These are phyloP conservation scores for Cavia porcellus DNA, from an alignment of 2,113 vertebrate species.

Conservation along the genomic window DNA sequence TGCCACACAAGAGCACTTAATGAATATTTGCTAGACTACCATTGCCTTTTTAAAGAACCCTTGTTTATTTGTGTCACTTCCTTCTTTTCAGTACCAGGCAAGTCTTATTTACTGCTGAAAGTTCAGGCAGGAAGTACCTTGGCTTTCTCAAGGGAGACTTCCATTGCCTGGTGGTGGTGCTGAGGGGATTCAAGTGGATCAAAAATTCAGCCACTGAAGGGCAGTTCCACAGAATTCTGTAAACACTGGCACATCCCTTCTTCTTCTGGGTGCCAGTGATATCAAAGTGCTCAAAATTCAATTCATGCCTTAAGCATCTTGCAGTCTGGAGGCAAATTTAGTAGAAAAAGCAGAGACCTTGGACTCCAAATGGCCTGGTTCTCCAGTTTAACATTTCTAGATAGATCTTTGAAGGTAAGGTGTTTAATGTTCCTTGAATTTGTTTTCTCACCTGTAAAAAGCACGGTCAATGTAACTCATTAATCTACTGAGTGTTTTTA, in stretches of 20 bases:
- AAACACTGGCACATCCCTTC: not conserved
- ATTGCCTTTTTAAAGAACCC: not conserved
- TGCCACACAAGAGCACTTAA: not conserved
- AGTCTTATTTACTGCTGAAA: not conserved
- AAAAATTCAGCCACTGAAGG: not conserved
- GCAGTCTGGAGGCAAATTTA: not conserved
- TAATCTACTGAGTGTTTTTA: not conserved
- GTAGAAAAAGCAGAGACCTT: not conserved
- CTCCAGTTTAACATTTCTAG: not conserved
- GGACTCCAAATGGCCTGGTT: not conserved
- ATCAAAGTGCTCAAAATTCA: not conserved
- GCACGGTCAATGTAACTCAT: not conserved
- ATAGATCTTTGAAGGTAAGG: not conserved
- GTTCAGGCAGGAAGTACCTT: not conserved
- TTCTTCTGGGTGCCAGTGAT: not conserved
- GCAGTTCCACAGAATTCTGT: not conserved
- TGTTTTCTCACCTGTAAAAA: constrained; percentile 13
- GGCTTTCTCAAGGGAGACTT: not conserved
- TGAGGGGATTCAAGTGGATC: not conserved
- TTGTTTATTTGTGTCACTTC: not conserved
- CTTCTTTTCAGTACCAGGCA: not conserved
- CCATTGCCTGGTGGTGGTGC: not conserved
- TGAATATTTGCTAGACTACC: not conserved
- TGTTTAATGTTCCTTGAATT: not conserved
- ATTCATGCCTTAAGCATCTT: not conserved